Percentiles rank a stretch among this genome's conserved stretches.
Conservation (phyloP, 2,888 invertebrate species). For the Leuctra nigra region DNA sequence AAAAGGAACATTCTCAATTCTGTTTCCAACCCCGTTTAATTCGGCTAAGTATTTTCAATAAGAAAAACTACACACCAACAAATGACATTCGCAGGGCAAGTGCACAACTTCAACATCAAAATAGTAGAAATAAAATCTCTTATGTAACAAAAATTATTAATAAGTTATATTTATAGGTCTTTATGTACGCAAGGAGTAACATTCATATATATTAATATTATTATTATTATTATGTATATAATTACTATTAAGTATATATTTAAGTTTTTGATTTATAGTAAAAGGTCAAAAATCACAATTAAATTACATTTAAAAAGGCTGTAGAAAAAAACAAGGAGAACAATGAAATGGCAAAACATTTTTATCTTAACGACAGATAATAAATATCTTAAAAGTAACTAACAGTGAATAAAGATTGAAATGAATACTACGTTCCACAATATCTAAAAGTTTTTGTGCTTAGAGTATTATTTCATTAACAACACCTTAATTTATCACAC, state of each 20-base stretch:
- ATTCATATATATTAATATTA: constrained; percentile 20
- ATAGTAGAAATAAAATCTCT: constrained; percentile 16
- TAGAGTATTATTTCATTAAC: constrained; percentile 22
- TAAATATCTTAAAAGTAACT: constrained; percentile 14
- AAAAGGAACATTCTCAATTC: too few species aligned
- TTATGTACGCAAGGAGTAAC: constrained; percentile 23
- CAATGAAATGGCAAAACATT: constrained; percentile 22
- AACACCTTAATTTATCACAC: constrained; percentile 21
- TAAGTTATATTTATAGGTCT: constrained; percentile 15
- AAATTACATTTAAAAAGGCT: constrained; percentile 25
- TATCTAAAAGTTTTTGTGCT: constrained; percentile 21
- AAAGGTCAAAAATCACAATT: constrained; percentile 19
- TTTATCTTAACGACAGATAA: constrained; percentile 18
- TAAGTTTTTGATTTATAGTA: constrained; percentile 17
- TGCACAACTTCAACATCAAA: constrained; percentile 23
- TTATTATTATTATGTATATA: constrained; percentile 7
- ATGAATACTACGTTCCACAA: constrained; percentile 18
- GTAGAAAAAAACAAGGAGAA: constrained; percentile 28
- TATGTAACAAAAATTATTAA: constrained; percentile 15
- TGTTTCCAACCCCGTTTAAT: constrained; percentile 26
- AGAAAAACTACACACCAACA: constrained; percentile 28
- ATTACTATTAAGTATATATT: neutral
- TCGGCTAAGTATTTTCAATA: constrained; percentile 27
- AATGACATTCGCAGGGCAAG: constrained; percentile 24
- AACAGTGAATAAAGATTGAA: constrained; percentile 19